Conservation (phyloP, 2,797 vertebrate species). For the Loriculus beryllinus region DNA sequence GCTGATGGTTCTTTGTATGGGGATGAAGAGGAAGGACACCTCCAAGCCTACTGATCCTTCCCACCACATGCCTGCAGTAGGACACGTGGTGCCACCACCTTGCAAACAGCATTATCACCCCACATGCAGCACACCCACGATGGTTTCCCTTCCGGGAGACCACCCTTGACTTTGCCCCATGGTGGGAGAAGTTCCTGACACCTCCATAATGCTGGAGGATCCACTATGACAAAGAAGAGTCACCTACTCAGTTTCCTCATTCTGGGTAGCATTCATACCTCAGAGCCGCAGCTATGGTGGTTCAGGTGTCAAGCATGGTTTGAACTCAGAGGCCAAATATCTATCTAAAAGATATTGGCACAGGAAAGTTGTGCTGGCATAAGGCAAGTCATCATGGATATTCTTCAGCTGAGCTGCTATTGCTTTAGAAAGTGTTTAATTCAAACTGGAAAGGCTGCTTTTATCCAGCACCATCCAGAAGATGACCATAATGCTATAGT, state of each 20-base stretch:
- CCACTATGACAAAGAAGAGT: not conserved
- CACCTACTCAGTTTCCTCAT: accelerated
- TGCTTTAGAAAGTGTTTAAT: not conserved
- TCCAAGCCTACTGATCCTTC: not conserved
- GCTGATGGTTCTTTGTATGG: accelerated
- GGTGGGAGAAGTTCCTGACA: accelerated
- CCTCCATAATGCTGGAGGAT: not conserved
- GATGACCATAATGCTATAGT: not conserved
- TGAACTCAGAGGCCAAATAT: not conserved
- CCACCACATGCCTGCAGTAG: accelerated
- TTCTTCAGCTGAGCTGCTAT: not conserved
- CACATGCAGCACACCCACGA: accelerated
- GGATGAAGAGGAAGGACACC: not conserved
- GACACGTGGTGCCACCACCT: accelerated
- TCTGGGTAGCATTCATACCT: not conserved
- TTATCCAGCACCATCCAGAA: not conserved
- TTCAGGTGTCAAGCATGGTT: not conserved
- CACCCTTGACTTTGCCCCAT: not conserved
- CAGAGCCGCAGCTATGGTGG: not conserved
- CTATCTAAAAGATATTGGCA: not conserved
- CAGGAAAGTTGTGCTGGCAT: not conserved
- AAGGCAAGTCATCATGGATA: not conserved
- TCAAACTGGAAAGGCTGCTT: not conserved
- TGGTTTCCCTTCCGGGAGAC: accelerated
- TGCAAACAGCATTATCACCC: accelerated